Percentiles rank a stretch among this genome's conserved stretches.
Conservation (phyloP, 1,140 invertebrate genomes). For the Adoxophyes honmai region DNA sequence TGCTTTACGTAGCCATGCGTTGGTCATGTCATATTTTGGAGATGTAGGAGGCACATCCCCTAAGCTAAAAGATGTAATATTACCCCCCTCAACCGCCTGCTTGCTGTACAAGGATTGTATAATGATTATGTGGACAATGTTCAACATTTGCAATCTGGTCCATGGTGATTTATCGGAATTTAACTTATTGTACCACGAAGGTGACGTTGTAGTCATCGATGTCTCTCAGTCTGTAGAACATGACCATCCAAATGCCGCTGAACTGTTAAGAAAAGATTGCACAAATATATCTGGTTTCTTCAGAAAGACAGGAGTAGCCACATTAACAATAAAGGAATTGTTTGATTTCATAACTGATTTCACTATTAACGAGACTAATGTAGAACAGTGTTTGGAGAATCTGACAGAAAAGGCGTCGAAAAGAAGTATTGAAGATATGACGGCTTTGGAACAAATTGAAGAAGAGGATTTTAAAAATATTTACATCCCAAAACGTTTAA, state of each 20-base stretch:
- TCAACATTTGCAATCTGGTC: conserved; percentile 94
- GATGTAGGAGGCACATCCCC: conserved; percentile 93
- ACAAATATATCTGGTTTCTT: conserved; percentile 97
- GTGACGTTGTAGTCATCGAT: conserved; percentile 94
- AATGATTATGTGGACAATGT: conserved; percentile 94
- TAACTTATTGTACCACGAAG: conserved; percentile 93
- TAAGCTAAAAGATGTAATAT: conserved; percentile 88
- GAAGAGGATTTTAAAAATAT: conserved; percentile 95
- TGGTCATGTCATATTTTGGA: conserved; percentile 97
- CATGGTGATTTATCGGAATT: conserved; percentile 99
- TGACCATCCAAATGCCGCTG: conserved; percentile 96
- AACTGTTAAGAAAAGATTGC: conserved; percentile 97
- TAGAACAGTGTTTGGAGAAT: conserved; percentile 87
- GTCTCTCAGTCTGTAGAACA: conserved; percentile 99
- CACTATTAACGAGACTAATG: conserved; percentile 88
- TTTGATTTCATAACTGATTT: no score
- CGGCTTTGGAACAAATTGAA: conserved; percentile 85
- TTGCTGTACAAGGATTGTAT: conserved; percentile 93
- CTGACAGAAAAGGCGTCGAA: conserved; percentile 83
- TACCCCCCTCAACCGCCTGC: conserved; percentile 82
- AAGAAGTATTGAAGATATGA: conserved; percentile 79
- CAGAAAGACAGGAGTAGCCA: conserved; percentile 90
- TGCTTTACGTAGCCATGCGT: conserved; percentile 91
- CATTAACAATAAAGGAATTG: conserved; percentile 94
- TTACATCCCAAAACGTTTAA: conserved; percentile 96